Percentiles rank a stretch among this genome's conserved stretches.
Conservation (phyloP, 2,888 invertebrate species). For the Sinohyriopsis cumingii region DNA sequence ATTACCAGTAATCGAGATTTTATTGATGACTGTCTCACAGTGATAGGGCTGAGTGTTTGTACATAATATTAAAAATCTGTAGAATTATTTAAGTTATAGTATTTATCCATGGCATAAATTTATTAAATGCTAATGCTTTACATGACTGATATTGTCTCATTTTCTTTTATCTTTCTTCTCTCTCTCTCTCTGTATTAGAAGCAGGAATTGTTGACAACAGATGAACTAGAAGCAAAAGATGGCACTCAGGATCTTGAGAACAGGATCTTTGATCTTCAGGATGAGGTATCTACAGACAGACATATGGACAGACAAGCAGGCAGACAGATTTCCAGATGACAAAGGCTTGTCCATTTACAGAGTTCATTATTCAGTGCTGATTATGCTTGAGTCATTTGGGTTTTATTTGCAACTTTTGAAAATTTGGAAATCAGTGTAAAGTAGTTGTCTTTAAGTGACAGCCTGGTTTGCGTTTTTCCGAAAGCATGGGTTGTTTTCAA, state of each 20-base stretch:
- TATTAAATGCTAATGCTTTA: neutral
- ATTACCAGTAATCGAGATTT: no score
- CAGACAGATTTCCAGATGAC: neutral
- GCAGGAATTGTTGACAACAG: conserved; percentile 94
- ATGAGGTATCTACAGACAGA: conserved; percentile 80
- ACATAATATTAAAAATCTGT: no score
- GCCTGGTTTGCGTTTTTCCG: no score
- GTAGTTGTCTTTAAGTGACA: no score
- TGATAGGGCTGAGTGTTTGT: no score
- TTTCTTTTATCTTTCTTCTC: no score
- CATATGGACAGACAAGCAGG: neutral
- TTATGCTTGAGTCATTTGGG: neutral
- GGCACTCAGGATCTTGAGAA: conserved; percentile 92
- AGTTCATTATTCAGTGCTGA: no score
- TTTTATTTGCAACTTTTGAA: conserved; percentile 3
- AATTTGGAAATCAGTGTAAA: neutral
- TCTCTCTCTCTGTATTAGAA: conserved; percentile 78
- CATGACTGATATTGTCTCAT: neutral
- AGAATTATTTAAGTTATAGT: no score
- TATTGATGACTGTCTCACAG: no score
- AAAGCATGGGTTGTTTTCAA: no score
- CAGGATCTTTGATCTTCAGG: conserved; percentile 92
- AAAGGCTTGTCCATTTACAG: no score
- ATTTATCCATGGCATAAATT: no score
- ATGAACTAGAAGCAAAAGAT: conserved; percentile 87